Evolutionary conservation across 2,888 invertebrate species (phyloP).

Genomic region (Sinopyrophorus schimmeli): DNA sequence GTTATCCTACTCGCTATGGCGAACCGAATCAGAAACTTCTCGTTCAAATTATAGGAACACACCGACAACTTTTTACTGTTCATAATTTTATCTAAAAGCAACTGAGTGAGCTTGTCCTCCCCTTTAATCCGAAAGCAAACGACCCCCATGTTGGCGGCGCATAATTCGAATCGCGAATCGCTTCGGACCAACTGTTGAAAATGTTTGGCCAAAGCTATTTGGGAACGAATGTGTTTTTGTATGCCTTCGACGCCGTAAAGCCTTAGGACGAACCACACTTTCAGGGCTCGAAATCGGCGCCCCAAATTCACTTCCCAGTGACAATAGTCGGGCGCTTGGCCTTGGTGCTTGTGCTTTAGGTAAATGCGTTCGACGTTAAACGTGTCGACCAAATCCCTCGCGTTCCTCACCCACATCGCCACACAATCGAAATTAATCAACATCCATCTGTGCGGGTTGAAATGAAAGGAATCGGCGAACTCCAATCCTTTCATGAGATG

Average conservation of each 20-base stretch:
- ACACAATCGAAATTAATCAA: constrained; percentile 98
- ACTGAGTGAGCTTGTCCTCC: constrained; percentile 79
- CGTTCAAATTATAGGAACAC: constrained; percentile 86
- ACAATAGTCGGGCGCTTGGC: constrained; percentile 88
- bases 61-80: constrained; percentile 89
- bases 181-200: constrained; percentile 77
- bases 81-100: constrained; percentile 80
- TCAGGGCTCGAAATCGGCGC: constrained; percentile 87
- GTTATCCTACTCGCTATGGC: constrained; percentile 87
- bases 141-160: constrained; percentile 90
- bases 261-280: constrained; percentile 93
- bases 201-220: constrained; percentile 81
- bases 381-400: constrained; percentile 87
- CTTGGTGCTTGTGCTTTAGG: constrained; percentile 90
- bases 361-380: constrained; percentile 98
- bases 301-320: constrained; percentile 98
- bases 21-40: constrained; percentile 82
- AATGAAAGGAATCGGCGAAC: constrained; percentile 93
- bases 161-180: constrained; percentile 87
- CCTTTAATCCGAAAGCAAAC: constrained; percentile 95
- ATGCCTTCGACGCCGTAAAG: constrained; percentile 87
- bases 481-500: constrained; percentile 87
- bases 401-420: constrained; percentile 93
- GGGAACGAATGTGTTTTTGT: constrained; percentile 83
- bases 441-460: constrained; percentile 99